Base-by-base conservation (phyloP, 1,140 invertebrate species). In the Sitophilus oryzae region DNA sequence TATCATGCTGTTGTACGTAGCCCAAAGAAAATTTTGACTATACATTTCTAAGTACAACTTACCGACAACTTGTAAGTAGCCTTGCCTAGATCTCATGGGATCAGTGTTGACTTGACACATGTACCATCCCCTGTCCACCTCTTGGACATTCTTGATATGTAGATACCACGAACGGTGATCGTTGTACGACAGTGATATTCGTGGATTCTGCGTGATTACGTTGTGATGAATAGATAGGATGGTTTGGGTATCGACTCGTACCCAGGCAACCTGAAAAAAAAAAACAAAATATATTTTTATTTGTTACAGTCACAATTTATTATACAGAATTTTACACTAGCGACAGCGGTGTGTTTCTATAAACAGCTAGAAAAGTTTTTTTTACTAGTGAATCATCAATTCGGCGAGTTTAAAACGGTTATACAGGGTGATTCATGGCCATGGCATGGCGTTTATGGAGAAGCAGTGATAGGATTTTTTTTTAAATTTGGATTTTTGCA, bases 61-160 rank as follows among this genome's bases (percentile, higher is more conserved):
- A 91, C 89, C 89, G 14, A 92, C 88, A 57, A 93, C 88, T 78
- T 92, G 87, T 23, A 93, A 75, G 68, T 91, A 93, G 37, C 89
- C 89, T 63, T 90, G 85, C 21, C 84, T 77, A 25, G 84, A 87
- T 53, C 84, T 77, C 87, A 92, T 91, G 1, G 89, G 89, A 71
- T 91, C 88, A 0, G 89, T 89, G 69, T 89, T 89, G 51, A 89
- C 82, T 72, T 89, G 86, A 66, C 86, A 89, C 84, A 88, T 88
- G 72, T 87, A 88, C 86, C 87, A 91, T 42, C 88, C 88, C 3
- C 87, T 77, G 73, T 91, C 87, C 1, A 80, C 78, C 69, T 89
- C 87, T 63, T 89, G 84, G 11, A 89, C 87, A 63, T 86, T 82
- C 66, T 84, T 85, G 65, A 90, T 89, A 63, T 89, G 89, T 37